A percentile compares a stretch with the other conserved stretches of the same genome.
Evolutionary conservation across 1,140 invertebrate species (phyloP).

Genomic region (Drusus annulatus): DNA sequence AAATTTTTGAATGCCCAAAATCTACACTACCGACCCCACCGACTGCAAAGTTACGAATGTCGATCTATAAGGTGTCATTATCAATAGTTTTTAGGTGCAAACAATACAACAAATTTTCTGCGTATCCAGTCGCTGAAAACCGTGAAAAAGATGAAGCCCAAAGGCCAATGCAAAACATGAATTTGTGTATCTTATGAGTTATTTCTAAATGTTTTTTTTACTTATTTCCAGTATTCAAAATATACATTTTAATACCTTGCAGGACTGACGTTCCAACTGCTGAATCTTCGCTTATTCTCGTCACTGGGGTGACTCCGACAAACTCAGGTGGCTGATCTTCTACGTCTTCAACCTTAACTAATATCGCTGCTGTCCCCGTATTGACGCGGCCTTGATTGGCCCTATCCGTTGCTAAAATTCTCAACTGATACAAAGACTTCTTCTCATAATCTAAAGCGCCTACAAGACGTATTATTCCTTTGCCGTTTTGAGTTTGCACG

Average conservation of each 20-base stretch:
- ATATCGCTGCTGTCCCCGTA: constrained; percentile 89
- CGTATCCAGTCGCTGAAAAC: too few relatives aligned
- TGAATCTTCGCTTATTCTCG: constrained; percentile 88
- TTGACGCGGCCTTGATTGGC: constrained; percentile 83
- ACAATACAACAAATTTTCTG: too few relatives aligned
- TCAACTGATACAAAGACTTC: constrained; percentile 90
- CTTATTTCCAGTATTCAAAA: too few relatives aligned
- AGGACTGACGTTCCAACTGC: constrained; percentile 85
- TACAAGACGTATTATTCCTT: constrained; percentile 86
- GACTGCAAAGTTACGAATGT: too few relatives aligned
- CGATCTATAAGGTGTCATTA: too few relatives aligned
- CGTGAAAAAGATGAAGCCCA: too few relatives aligned
- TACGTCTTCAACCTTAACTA: constrained; percentile 90
- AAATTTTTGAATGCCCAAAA: too few relatives aligned
- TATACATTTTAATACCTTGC: constrained; percentile 69
- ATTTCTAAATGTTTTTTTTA: too few relatives aligned
- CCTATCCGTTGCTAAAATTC: constrained; percentile 87
- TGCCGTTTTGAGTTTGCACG: constrained; percentile 87
- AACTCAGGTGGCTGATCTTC: constrained; percentile 95
- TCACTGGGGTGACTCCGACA: constrained; percentile 87
- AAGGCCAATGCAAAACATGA: too few relatives aligned
- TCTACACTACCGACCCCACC: too few relatives aligned
- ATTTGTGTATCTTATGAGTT: too few relatives aligned
- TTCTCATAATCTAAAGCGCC: constrained; percentile 88
- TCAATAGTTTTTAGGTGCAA: too few relatives aligned